Percentiles rank a stretch among this genome's conserved stretches.
Evolutionary conservation across 2,797 vertebrate species (phyloP).

Genomic region (Acanthornis magna): DNA sequence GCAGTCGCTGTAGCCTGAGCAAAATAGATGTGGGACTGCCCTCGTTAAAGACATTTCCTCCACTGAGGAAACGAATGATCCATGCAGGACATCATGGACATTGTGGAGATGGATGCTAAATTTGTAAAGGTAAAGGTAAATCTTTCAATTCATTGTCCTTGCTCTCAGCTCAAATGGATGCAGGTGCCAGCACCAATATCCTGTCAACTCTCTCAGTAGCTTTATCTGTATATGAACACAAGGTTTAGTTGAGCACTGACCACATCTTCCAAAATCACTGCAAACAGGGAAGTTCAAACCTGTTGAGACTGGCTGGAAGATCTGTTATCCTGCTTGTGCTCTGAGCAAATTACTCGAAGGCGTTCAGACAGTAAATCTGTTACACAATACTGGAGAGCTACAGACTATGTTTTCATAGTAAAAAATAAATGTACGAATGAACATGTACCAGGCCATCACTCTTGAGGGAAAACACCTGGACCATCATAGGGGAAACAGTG

Average conservation of each 20-base stretch:
- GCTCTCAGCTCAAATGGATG: background rate
- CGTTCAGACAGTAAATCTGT: background rate
- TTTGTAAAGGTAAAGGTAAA: background rate
- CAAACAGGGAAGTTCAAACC: background rate
- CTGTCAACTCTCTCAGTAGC: background rate
- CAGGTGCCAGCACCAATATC: background rate
- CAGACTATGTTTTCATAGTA: background rate
- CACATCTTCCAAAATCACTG: background rate
- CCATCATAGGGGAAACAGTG: background rate
- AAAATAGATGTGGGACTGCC: fast-evolving
- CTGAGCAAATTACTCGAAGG: background rate
- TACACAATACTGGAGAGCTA: background rate
- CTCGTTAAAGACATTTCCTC: background rate
- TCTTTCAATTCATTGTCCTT: background rate
- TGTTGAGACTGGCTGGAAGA: background rate
- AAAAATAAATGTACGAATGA: slow-evolving; percentile 3
- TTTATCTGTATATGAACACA: background rate
- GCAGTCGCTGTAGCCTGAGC: too few species aligned
- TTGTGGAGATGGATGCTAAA: background rate
- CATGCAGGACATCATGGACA: background rate
- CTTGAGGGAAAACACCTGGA: background rate
- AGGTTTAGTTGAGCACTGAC: background rate
- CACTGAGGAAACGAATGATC: background rate
- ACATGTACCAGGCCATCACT: background rate
- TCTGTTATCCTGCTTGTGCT: background rate